Percentiles rank a stretch among this genome's conserved stretches.
phyloP scores from a whole-genome alignment of 2,797 vertebrate species.

The Luscinia luscinia region DNA sequence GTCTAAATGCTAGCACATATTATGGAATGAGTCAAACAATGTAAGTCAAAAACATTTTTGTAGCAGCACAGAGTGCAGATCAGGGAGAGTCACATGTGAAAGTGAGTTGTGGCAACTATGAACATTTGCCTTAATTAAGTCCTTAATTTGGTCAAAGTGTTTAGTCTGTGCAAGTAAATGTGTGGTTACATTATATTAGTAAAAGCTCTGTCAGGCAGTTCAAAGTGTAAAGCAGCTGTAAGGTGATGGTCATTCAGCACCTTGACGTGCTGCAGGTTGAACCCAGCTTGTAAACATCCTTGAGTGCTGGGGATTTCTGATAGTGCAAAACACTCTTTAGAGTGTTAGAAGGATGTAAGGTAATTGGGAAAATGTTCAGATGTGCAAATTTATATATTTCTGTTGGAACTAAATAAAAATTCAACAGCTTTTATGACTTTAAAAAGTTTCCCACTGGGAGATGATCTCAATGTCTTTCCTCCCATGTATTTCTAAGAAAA shows the following conservation, averaged over 20 bases:
- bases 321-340: background rate
- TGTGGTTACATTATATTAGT: background rate
- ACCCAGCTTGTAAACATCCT: background rate
- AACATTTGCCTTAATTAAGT: background rate
- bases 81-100: rapidly evolving
- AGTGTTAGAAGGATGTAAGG: background rate
- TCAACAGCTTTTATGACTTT: background rate
- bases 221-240: background rate
- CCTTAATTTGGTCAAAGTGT: background rate
- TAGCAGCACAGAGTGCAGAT: background rate
- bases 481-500: background rate
- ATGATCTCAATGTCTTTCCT: background rate
- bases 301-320: background rate
- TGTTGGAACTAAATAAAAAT: background rate
- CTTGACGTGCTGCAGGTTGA: background rate
- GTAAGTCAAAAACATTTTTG: background rate
- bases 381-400: background rate
- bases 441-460: background rate
- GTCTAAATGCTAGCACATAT: background rate
- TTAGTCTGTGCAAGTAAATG: background rate
- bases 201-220: background rate
- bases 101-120: background rate
- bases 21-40: background rate
- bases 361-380: background rate
- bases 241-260: background rate